phyloP scores from a whole-genome alignment of 2,113 vertebrate genomes.

The Romanogobio albipinnatus region DNA sequence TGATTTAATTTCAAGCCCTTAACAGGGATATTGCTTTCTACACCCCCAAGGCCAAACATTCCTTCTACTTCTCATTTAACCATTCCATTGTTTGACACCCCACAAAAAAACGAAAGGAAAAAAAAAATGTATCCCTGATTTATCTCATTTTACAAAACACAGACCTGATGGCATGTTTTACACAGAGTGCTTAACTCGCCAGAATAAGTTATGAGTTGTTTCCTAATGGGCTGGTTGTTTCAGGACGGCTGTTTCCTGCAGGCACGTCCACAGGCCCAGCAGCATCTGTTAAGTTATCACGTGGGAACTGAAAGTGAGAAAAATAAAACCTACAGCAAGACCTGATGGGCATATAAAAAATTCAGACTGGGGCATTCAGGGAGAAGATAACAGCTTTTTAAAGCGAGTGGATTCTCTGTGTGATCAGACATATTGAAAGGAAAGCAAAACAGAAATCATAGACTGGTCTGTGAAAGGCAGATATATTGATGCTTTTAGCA shows the following conservation, averaged over 20 bases:
- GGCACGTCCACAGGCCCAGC: constrained; percentile 7
- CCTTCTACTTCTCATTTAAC: not conserved
- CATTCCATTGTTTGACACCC: constrained; percentile 2
- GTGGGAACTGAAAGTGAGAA: constrained; percentile 33
- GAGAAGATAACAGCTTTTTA: constrained; percentile 31
- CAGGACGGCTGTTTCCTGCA: constrained; percentile 32
- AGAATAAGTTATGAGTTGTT: constrained; percentile 31
- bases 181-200: not conserved
- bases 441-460: not conserved
- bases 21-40: not conserved
- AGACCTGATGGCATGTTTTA: not conserved
- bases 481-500: not conserved
- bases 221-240: constrained; percentile 33
- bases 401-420: not conserved
- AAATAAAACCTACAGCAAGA: constrained; percentile 37
- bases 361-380: constrained; percentile 22
- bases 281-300: constrained; percentile 35
- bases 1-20: not conserved
- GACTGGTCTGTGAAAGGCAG: not conserved
- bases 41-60: not conserved
- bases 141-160: not conserved
- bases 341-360: constrained; percentile 36
- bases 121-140: not conserved
- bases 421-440: constrained; percentile 34
- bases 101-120: not conserved